Conservation (phyloP, 2,113 vertebrate species). For the Hipposideros armiger region DNA sequence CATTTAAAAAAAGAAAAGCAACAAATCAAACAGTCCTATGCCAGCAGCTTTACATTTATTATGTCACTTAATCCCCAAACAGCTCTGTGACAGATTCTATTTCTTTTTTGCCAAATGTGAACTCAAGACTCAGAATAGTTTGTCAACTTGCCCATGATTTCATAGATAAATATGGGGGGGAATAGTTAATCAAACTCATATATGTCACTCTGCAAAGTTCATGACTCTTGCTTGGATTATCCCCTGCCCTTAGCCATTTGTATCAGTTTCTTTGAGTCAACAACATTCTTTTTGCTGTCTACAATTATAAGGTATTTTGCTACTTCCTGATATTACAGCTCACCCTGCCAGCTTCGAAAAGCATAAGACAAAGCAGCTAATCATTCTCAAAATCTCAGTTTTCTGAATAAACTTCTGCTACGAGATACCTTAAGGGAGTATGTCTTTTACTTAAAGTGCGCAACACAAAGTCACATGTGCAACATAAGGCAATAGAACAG, state of each 20-base stretch:
- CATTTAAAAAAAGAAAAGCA: slow-evolving; percentile 64
- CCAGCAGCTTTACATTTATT: slow-evolving; percentile 32
- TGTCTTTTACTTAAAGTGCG: not conserved
- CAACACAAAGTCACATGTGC: not conserved
- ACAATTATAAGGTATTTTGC: not conserved
- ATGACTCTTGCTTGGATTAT: not conserved
- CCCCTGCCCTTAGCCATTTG: not conserved
- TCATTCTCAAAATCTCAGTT: not conserved
- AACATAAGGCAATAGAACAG: not conserved
- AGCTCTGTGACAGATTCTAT: not conserved
- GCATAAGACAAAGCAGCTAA: not conserved
- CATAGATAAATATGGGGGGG: not conserved
- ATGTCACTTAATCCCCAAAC: slow-evolving; percentile 10
- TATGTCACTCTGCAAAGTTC: not conserved
- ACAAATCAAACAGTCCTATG: slow-evolving; percentile 47
- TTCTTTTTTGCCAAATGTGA: slow-evolving; percentile 10
- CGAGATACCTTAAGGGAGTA: not conserved
- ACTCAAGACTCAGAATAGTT: not conserved
- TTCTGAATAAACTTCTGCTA: not conserved
- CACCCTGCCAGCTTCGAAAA: not conserved
- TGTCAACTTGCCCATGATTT: not conserved
- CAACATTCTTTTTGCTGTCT: not conserved
- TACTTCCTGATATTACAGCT: not conserved
- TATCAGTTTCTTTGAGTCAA: not conserved
- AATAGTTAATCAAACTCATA: not conserved